These are phyloP conservation scores for Hyperoplus immaculatus DNA, from an alignment of 2,797 vertebrate species.

Conservation along the genomic window DNA sequence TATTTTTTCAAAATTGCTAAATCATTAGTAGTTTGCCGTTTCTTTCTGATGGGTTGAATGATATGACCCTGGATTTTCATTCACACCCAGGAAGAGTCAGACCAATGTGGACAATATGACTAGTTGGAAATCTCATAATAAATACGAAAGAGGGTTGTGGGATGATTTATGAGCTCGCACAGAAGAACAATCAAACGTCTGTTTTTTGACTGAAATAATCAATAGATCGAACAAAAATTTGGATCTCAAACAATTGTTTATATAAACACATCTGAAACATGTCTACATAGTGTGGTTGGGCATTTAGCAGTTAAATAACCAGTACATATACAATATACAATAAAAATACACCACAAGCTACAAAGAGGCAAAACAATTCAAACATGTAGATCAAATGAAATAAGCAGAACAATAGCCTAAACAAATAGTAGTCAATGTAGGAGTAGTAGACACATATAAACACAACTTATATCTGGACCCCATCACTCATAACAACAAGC, in stretches of 20 bases:
- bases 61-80: constrained; percentile 23
- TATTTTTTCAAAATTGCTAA: constrained; percentile 32
- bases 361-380: not conserved
- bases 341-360: too few relatives aligned
- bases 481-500: not conserved
- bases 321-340: too few relatives aligned
- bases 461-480: not conserved
- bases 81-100: constrained; percentile 6
- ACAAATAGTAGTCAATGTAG: not conserved
- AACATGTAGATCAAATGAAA: not conserved
- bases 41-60: constrained; percentile 4
- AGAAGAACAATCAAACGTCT: not conserved
- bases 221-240: too few relatives aligned
- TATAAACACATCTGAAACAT: not conserved
- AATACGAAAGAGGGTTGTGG: not conserved
- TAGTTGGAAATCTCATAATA: not conserved
- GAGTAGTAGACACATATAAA: too few relatives aligned
- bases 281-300: too few relatives aligned
- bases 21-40: constrained; percentile 35
- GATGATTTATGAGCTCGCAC: not conserved
- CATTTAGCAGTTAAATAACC: too few relatives aligned
- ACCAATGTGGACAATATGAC: constrained; percentile 8
- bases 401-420: not conserved
- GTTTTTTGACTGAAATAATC: too few relatives aligned
- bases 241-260: too few relatives aligned